Evolutionary conservation across 2,113 vertebrate genomes (phyloP), one percentile per base, ranked within the genome.

Genomic region (Gallinago jamesoni): DNA sequence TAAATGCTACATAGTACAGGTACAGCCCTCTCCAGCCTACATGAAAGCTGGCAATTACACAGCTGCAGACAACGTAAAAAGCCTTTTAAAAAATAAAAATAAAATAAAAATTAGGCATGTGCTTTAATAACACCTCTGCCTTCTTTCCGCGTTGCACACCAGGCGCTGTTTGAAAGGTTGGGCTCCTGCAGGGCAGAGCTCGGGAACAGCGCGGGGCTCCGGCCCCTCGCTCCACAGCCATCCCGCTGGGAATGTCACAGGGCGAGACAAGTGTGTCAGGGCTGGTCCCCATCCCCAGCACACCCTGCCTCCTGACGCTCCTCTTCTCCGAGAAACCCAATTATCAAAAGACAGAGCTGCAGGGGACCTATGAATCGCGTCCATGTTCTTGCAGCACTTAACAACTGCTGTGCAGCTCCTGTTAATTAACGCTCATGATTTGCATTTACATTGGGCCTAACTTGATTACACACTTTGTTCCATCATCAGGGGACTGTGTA

Each of bases 21-120:
- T 8, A 56, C 73, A 63, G 48, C 70, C 75, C 75, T 41, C 69
- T 52, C 35, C 66, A 84, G 89, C 67, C 77, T 74, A 35, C 25
- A 5, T 33, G 68, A 94, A 93, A 91, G 63, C 89, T 77, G 43
- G 79, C 82, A 94, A 79, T 95, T 80, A 88, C 91, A 72, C 82
- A 87, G 95, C 91, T 84, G 74, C 79, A 72, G 43, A 39, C 55
- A 57, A 48, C 17, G 45, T 22, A 48, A 94, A 84, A 67, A 91
- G 59, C 64, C 75, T 82, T 21, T 35, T 43, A 14, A 43, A 3
- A 68, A 39, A 39, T 39, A 39, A 76, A 93, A 24, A 80, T 68
- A 59, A 83, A 24, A 80, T 68, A 59, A 83, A 74, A 66, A 83
- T 22, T 30, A 64, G 22, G 13, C 22, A 24, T 53, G 30, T 68